Evolutionary conservation across 2,113 vertebrate genomes (phyloP), one percentile per base, ranked within the genome.

Genomic region (Neopipo cinnamomea): DNA sequence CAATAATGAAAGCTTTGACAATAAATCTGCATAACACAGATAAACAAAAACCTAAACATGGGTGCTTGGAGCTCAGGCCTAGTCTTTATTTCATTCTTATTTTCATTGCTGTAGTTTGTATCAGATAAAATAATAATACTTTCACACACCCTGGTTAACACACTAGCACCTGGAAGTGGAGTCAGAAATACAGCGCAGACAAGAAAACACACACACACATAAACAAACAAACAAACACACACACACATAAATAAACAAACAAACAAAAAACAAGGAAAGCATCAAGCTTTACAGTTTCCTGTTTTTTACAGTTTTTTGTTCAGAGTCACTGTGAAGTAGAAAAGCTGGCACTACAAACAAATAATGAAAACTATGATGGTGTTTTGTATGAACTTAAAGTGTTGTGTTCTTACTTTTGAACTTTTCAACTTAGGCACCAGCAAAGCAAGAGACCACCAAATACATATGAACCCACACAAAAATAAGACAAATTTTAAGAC

Each of bases 401-500:
- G 11, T 24, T 6, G 9, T 42, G 4, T 71, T 63, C 53, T 67
- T 41, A 2, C 41, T 71, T 50, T 65, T 65, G 11, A 75, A 33
- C 28, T 55, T 85, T 88, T 72, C 15, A 75, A 10, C 18, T 53
- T 63, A 22, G 21, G 11, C 18, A 28, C 25, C 9, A 62, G 2
- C 6, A 88, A 76, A 85, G 5, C 8, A 18, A 27, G 53, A 82
- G 21, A 8, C 7, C 27, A 33, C 3, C 10, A 56, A 58, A 53
- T 1, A 0, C 1, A 11, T 14, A 66, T 8, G 15, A 21, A 35
- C 3, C 4, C 19, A 47, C 56, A 5, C 1, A 3, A 76, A 61
- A 82, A 22, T 2, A 14, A 56, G 18, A 53, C 8, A n/a, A 55
- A 67, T 12, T 8, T 14, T 44, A 15, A 4, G 18, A 55, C 30